A percentile compares a stretch with the other conserved stretches of the same genome.
Evolutionary conservation across 2,888 invertebrate species (phyloP).

Genomic region (Pollenia labialis): DNA sequence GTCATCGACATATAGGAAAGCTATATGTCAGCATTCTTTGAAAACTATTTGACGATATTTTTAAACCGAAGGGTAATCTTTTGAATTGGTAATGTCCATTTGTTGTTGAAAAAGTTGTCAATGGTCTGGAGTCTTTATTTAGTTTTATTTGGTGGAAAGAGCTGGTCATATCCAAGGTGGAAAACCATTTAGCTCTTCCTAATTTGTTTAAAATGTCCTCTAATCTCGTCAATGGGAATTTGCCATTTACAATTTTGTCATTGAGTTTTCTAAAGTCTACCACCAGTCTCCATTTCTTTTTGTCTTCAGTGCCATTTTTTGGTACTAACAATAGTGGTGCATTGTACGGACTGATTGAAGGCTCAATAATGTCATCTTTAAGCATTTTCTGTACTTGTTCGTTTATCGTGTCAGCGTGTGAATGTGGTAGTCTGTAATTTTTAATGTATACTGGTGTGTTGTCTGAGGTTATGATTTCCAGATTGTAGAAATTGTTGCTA

Average conservation of each 20-base stretch:
- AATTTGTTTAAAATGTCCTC: conserved; percentile 60
- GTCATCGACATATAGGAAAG: not conserved
- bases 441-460: conserved; percentile 20
- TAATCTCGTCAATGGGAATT: not conserved
- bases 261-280: conserved; percentile 24
- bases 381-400: conserved; percentile 47
- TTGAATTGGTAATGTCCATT: conserved; percentile 65
- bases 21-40: conserved; percentile 65
- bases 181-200: conserved; percentile 65
- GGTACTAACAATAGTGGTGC: conserved; percentile 65
- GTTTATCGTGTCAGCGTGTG: not conserved
- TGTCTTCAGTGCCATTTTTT: conserved; percentile 54
- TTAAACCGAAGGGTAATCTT: conserved; percentile 65
- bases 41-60: conserved; percentile 70
- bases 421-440: conserved; percentile 16
- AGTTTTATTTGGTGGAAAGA: conserved; percentile 59
- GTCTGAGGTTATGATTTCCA: not conserved
- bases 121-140: conserved; percentile 22
- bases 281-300: conserved; percentile 14
- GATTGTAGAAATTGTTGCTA: not conserved
- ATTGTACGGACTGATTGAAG: conserved; percentile 62
- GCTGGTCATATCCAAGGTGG: conserved; percentile 63
- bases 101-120: conserved; percentile 16
- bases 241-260: conserved; percentile 18
- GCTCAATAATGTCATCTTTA: conserved; percentile 46